phyloP scores from a whole-genome alignment of 1,140 invertebrate species.

The Pentalonia nigronervosa region DNA sequence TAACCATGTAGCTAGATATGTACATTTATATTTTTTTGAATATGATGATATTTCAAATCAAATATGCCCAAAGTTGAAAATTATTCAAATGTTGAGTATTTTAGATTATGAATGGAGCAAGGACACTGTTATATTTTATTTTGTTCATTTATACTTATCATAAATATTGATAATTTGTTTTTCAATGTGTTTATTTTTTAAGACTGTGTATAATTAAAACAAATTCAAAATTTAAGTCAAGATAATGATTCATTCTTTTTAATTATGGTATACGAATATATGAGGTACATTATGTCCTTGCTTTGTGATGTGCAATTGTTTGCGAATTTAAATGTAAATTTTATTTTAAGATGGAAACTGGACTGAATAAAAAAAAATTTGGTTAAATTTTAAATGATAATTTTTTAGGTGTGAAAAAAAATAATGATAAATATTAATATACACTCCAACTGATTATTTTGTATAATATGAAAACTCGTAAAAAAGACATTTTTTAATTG shows the following conservation, averaged over 20 bases:
- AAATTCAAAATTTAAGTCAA: constrained; percentile 33
- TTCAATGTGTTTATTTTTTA: constrained; percentile 39
- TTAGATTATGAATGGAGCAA: constrained; percentile 36
- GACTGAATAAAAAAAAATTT: constrained; percentile 46
- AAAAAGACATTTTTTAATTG: constrained; percentile 18
- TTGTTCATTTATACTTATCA: constrained; percentile 52
- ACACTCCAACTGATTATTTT: constrained; percentile 9
- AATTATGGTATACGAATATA: constrained; percentile 45
- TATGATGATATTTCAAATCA: constrained; percentile 24
- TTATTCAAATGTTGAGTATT: constrained; percentile 32
- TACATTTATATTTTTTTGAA: constrained; percentile 45
- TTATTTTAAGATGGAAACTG: constrained; percentile 37
- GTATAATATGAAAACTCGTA: background rate
- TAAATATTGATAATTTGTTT: constrained; percentile 25
- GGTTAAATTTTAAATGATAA: constrained; percentile 1
- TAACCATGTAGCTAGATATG: constrained; percentile 50
- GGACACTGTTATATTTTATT: constrained; percentile 29
- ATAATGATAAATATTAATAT: background rate
- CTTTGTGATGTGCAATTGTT: constrained; percentile 47
- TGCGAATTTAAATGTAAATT: constrained; percentile 36
- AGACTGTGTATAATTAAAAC: constrained; percentile 42
- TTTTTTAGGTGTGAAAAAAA: background rate
- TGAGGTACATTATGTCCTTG: constrained; percentile 46
- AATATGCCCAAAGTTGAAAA: constrained; percentile 12
- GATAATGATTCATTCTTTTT: constrained; percentile 24